phyloP scores from a whole-genome alignment of 2,113 vertebrate genomes.

The Pseudorasbora parva region DNA sequence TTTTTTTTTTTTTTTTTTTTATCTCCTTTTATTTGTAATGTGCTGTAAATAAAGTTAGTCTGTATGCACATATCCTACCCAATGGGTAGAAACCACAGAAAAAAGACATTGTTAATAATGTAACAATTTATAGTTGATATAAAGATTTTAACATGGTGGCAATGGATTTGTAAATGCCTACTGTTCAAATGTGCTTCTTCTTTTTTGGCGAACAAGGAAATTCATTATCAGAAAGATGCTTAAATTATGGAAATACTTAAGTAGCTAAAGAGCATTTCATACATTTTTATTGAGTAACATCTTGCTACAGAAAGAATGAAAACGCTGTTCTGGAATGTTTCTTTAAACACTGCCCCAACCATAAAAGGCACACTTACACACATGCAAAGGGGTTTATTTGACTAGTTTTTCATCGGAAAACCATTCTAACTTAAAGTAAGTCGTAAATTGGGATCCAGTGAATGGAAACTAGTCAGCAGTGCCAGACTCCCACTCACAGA shows the following conservation, averaged over 20 bases:
- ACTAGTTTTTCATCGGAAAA: background rate
- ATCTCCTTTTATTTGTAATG: constrained; percentile 82
- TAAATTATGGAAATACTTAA: constrained; percentile 78
- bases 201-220: constrained; percentile 41
- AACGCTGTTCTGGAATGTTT: constrained; percentile 61
- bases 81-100: constrained; percentile 91
- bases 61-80: constrained; percentile 98
- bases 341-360: constrained; percentile 24
- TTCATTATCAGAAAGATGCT: constrained; percentile 83
- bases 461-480: background rate
- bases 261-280: constrained; percentile 79
- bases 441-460: background rate
- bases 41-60: constrained; percentile 96
- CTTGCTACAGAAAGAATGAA: constrained; percentile 77
- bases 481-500: constrained; percentile 14
- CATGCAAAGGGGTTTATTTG: background rate
- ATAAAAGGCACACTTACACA: background rate
- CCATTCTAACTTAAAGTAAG: background rate
- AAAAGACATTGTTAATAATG: constrained; percentile 90
- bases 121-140: constrained; percentile 94
- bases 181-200: constrained; percentile 74
- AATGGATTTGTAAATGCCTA: constrained; percentile 91
- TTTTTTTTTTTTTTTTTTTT: background rate
- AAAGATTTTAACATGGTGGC: constrained; percentile 89
- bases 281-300: constrained; percentile 89